These are phyloP conservation scores for Pelecanus crispus DNA, from an alignment of 2,113 vertebrate genomes.

Conservation along the genomic window DNA sequence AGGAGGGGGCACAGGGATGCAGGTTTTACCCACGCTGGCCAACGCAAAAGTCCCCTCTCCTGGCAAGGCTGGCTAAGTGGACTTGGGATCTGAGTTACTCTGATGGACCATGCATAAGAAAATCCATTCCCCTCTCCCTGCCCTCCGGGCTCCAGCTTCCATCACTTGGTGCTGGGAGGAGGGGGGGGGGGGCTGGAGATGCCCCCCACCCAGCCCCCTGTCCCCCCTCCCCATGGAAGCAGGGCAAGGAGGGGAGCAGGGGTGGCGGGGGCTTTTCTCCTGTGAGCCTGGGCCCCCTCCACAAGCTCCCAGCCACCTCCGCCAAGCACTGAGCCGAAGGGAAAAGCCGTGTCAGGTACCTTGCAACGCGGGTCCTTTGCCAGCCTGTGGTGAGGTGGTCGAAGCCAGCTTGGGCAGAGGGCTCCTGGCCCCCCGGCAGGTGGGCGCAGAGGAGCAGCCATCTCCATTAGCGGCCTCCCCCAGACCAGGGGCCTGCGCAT, in stretches of 20 bases:
- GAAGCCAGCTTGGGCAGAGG: neutral
- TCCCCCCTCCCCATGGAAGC: neutral
- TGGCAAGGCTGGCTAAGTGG: neutral
- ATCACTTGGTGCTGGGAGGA: neutral
- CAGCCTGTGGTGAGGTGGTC: fast-evolving
- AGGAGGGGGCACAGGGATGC: neutral
- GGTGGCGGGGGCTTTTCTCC: neutral
- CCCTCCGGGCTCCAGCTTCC: neutral
- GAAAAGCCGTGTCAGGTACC: neutral
- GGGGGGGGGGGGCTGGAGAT: neutral
- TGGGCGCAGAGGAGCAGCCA: neutral
- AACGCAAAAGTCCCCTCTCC: fast-evolving
- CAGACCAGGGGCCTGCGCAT: neutral
- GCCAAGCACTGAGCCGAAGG: neutral
- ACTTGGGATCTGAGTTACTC: neutral
- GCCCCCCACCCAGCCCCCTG: neutral
- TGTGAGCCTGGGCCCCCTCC: neutral
- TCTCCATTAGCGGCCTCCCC: neutral
- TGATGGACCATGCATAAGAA: neutral
- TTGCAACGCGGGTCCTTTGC: fast-evolving
- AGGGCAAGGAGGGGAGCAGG: neutral
- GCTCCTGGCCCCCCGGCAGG: neutral
- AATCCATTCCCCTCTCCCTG: neutral
- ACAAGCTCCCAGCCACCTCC: neutral
- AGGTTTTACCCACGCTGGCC: neutral